These are phyloP conservation scores for Borostomias antarcticus DNA, from an alignment of 2,797 vertebrate species.

Conservation along the genomic window DNA sequence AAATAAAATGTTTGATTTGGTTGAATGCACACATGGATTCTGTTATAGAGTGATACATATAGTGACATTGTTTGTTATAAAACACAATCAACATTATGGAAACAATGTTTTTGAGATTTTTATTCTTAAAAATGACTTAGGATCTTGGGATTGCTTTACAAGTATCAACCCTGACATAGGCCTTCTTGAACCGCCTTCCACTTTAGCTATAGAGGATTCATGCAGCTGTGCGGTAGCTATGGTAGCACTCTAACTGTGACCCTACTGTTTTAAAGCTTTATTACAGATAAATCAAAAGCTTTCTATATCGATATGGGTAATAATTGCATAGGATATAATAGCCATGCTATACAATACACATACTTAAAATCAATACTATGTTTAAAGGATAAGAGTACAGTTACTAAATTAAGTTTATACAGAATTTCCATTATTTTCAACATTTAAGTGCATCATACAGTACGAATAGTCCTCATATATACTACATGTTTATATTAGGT, in stretches of 20 bases:
- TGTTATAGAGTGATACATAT: not conserved
- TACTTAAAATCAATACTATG: slow-evolving; percentile 74
- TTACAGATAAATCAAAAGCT: slow-evolving; percentile 75
- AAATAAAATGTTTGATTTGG: too few relatives aligned
- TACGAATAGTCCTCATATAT: slow-evolving; percentile 76
- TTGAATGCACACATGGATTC: not conserved
- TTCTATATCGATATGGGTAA: slow-evolving; percentile 73
- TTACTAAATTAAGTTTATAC: slow-evolving; percentile 75
- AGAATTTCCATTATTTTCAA: slow-evolving; percentile 68
- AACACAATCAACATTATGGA: slow-evolving; percentile 11
- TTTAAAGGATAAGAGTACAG: slow-evolving; percentile 71
- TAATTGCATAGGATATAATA: slow-evolving; percentile 98
- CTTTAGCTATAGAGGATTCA: slow-evolving; percentile 82
- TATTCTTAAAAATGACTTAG: slow-evolving; percentile 94
- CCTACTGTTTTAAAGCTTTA: slow-evolving; percentile 87
- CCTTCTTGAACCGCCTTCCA: slow-evolving; percentile 77
- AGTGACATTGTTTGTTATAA: not conserved
- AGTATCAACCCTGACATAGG: slow-evolving; percentile 55
- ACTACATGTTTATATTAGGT: slow-evolving; percentile 46
- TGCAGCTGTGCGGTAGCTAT: slow-evolving; percentile 80
- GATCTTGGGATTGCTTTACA: slow-evolving; percentile 82
- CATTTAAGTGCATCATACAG: slow-evolving; percentile 90
- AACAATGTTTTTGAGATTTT: slow-evolving; percentile 75
- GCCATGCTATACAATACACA: slow-evolving; percentile 94
- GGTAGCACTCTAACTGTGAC: slow-evolving; percentile 73